Percentiles rank a stretch among this genome's conserved stretches.
Conservation (phyloP, 2,113 vertebrate species). For the Pelvicachromis taeniatus region DNA sequence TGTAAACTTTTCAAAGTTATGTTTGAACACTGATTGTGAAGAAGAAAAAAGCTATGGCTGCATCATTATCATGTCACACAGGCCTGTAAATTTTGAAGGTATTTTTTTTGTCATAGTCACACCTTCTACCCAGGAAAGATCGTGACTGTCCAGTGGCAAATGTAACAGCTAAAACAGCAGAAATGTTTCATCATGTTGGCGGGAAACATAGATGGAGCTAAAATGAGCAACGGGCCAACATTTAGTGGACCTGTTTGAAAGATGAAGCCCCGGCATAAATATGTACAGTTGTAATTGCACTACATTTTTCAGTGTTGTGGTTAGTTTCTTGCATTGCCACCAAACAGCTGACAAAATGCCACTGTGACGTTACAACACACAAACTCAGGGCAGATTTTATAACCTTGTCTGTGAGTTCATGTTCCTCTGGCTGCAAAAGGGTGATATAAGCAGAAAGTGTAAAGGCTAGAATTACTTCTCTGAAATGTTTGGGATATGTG, state of each 20-base stretch:
- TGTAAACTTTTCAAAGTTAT: neutral
- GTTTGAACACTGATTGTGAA: neutral
- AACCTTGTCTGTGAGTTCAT: conserved; percentile 3
- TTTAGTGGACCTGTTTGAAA: neutral
- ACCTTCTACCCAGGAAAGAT: neutral
- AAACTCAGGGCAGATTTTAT: neutral
- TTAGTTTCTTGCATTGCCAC: neutral
- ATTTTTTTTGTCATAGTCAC: neutral
- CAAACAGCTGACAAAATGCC: neutral
- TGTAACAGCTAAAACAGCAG: neutral
- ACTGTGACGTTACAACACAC: neutral
- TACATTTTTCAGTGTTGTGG: neutral
- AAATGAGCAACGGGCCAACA: neutral
- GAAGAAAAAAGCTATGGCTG: neutral
- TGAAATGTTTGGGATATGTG: conserved; percentile 8
- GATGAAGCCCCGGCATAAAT: neutral
- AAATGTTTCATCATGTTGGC: neutral
- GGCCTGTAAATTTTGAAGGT: neutral
- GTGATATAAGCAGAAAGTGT: neutral
- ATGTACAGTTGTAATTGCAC: neutral
- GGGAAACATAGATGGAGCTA: neutral
- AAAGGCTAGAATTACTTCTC: conserved; percentile 10
- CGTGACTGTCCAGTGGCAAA: neutral
- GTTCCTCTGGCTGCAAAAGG: neutral
- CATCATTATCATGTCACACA: neutral